A percentile compares a stretch with the other conserved stretches of the same genome.
Evolutionary conservation across 2,113 vertebrate genomes (phyloP).

Genomic region (Microcebus griseorufus): DNA sequence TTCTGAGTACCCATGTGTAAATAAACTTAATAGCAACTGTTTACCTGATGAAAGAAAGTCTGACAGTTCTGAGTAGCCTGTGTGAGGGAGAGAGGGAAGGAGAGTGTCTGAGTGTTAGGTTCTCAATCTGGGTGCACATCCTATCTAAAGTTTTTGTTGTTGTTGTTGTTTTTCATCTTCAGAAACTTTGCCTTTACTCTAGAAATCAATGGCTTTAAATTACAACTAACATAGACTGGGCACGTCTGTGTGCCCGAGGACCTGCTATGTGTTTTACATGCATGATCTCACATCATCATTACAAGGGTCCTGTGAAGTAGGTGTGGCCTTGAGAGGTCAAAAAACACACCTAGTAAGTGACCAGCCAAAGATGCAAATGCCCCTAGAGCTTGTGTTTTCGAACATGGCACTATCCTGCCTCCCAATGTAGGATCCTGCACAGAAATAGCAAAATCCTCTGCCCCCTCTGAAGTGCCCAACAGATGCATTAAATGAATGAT

Average conservation of each 20-base stretch:
- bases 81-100: neutral
- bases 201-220: neutral
- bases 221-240: neutral
- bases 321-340: neutral
- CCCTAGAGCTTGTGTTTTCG: neutral
- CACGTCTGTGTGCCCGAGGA: no score
- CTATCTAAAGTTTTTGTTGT: no score
- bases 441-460: neutral
- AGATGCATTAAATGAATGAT: neutral
- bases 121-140: neutral
- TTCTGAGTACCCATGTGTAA: neutral
- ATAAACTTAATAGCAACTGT: slow-evolving; percentile 1
- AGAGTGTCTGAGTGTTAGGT: neutral
- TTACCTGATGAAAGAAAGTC: neutral
- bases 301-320: neutral
- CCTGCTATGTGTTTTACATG: neutral
- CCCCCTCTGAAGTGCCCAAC: accelerated
- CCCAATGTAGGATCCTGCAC: neutral
- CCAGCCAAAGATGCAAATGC: neutral
- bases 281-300: neutral
- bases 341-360: neutral
- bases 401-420: neutral
- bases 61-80: neutral
- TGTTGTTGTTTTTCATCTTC: neutral
- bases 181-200: neutral